Base-by-base conservation (phyloP, 2,797 vertebrate genomes). In the Merluccius polli region DNA sequence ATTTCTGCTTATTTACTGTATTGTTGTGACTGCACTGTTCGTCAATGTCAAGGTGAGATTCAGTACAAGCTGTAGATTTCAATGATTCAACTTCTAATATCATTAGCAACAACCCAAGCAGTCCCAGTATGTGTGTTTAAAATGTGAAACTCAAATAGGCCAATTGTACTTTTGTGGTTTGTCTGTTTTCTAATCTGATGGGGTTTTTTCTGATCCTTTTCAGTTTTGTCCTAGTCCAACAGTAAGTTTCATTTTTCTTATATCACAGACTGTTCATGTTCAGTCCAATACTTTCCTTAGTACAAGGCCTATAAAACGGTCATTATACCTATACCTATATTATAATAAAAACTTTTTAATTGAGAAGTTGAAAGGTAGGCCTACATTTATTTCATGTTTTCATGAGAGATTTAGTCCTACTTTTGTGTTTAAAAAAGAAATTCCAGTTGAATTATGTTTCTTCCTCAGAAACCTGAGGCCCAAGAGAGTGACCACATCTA, bases 1-100 rank as follows among this genome's bases (percentile, higher is more conserved):
- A 1, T 36, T 98, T 83, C 93, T 99, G 83, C 87, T 98, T 67
- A 8, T 97, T 76, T 98, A 98, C 0, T 95, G 95, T 7, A 75
- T 98, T 0, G 0, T 95, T 33, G 77, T 94, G 36, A 98, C 98
- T 0, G 94, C 87, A 0, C 88, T 97, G 33, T 96, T 93, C 86
- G 92, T 97, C 87, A 96, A 87, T 88, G 90, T 87, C 2, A 98
- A 95, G 94, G 98, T 98, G 81, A 92, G 92, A 67, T 44, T 18
- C 0, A 32, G 27, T 21, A 32, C 33, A 73, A 67, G 11, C 31
- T 69, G 9, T 24, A 63, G 31, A 30, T 24, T 9, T 24, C 52
- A 65, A 29, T 74, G 7, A n/a, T 18, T 29, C 9, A 8, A 35
- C 52, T 59, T 59, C 21, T 59, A 59, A 9, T 24, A 15, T 48